A percentile compares a stretch with the other conserved stretches of the same genome.
Evolutionary conservation across 2,888 invertebrate genomes (phyloP).

Genomic region (Ophion obscuratus): DNA sequence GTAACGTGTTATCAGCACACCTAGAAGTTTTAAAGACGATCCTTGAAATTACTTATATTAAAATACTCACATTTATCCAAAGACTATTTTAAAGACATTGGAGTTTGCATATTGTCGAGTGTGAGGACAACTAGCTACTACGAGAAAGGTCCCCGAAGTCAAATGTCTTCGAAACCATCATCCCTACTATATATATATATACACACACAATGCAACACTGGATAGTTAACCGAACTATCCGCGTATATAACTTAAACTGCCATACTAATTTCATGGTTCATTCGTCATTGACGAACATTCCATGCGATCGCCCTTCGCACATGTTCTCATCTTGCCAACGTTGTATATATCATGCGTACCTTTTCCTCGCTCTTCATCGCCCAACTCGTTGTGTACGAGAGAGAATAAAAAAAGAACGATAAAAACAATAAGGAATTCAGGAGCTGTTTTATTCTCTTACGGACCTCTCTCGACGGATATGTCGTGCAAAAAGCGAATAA

Average conservation of each 20-base stretch:
- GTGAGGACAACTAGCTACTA: not conserved
- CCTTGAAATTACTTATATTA: not conserved
- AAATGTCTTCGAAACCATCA: not conserved
- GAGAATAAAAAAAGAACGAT: not conserved
- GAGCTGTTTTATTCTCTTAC: not conserved
- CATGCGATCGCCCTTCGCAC: constrained; percentile 51
- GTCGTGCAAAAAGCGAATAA: not conserved
- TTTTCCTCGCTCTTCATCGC: constrained; percentile 11
- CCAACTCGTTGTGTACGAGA: not conserved
- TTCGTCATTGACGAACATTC: constrained; percentile 64
- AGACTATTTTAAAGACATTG: not conserved
- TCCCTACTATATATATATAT: constrained; percentile 8
- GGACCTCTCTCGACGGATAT: not conserved
- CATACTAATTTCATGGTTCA: constrained; percentile 63
- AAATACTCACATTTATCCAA: no score
- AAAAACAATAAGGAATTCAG: not conserved
- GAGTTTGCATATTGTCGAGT: not conserved
- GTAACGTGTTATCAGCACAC: not conserved
- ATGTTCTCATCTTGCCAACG: constrained; percentile 26
- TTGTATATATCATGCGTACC: not conserved
- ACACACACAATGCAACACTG: not conserved
- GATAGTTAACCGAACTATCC: constrained; percentile 39
- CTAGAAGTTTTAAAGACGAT: not conserved
- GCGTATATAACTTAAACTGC: constrained; percentile 54
- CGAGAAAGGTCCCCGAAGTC: not conserved